Evolutionary conservation across 2,888 invertebrate species (phyloP), one percentile per base, ranked within the genome.

Genomic region (Galeruca laticollis): DNA sequence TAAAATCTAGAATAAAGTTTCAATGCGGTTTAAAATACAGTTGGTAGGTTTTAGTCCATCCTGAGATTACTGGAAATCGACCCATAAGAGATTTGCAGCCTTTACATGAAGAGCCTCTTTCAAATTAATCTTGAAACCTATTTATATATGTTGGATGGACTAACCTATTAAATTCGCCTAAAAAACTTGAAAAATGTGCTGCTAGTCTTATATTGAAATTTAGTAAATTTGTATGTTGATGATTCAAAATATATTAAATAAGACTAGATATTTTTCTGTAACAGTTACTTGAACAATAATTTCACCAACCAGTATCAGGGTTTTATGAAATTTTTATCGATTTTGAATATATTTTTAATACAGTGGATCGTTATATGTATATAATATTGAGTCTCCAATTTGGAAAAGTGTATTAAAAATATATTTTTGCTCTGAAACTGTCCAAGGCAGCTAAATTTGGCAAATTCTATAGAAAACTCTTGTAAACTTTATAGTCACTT

Each of bases 341-440:
- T 49, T 51, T 18, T 47, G 20, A 60, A 68, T 68, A 56, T 71
- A 71, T 71, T 65, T 64, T 71, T 65, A 61, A 68, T 68, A 59
- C 37, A 61, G 20, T 26, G 62, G 64, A 62, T 43, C 33, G 64
- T 64, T 68, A 54, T 67, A 67, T 70, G 68, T 71, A 69, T 69
- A 69, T 72, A 72, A 68, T 64, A 66, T 64, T 68, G 35, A 35
- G 57, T 57, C 49, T 66, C 62, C 59, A 70, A 70, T 20, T 61
- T 62, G 47, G 61, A 33, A 49, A 54, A 66, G 67, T 69, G 56
- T 68, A 69, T 60, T 64, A 70, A 64, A 63, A 64, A 71, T 71
- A 69, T 64, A 67, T 69, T 60, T 60, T 52, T 40, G 40, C 67
- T 52, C 35, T 33, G 31, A 57, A 40, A 51, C 37, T 40, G 51